Conservation (phyloP, 2,797 vertebrate genomes). For the Enoplosus armatus region DNA sequence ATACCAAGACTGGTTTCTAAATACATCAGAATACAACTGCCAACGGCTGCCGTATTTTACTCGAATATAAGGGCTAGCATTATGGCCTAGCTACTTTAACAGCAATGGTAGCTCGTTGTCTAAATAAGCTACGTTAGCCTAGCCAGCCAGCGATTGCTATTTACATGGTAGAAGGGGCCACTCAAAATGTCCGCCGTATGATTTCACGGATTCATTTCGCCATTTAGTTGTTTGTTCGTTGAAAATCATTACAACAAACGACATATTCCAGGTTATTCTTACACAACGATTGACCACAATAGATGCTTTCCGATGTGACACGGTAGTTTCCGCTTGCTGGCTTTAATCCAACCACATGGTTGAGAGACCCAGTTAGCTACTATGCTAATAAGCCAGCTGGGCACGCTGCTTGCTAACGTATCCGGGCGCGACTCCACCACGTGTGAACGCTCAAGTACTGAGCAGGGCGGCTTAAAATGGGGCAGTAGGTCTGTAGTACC, state of each 20-base stretch:
- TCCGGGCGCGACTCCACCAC: slow-evolving; percentile 78
- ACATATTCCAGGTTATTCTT: accelerated
- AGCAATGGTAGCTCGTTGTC: slow-evolving; percentile 21
- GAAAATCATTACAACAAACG: accelerated
- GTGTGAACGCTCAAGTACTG: slow-evolving; percentile 70
- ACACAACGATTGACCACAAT: accelerated
- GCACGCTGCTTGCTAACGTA: slow-evolving; percentile 50
- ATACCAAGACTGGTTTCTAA: accelerated
- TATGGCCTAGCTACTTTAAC: slow-evolving; percentile 54
- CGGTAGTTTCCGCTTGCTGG: slow-evolving; percentile 65
- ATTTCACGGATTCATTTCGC: slow-evolving; percentile 56
- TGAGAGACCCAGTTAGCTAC: slow-evolving; percentile 62
- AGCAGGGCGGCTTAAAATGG: slow-evolving; percentile 60
- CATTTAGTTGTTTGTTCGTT: background rate
- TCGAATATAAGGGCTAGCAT: slow-evolving; percentile 13
- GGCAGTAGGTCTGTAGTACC: slow-evolving; percentile 56
- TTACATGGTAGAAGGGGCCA: slow-evolving; percentile 71
- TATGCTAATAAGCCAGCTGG: slow-evolving; percentile 71
- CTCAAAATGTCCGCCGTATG: slow-evolving; percentile 88
- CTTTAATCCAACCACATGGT: slow-evolving; percentile 86
- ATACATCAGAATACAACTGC: background rate
- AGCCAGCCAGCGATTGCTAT: slow-evolving; percentile 58
- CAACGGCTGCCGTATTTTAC: slow-evolving; percentile 5
- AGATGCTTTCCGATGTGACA: background rate
- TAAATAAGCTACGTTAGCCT: slow-evolving; percentile 60